phyloP scores from a whole-genome alignment of 2,797 vertebrate species.

The Craterocephalus amniculus region DNA sequence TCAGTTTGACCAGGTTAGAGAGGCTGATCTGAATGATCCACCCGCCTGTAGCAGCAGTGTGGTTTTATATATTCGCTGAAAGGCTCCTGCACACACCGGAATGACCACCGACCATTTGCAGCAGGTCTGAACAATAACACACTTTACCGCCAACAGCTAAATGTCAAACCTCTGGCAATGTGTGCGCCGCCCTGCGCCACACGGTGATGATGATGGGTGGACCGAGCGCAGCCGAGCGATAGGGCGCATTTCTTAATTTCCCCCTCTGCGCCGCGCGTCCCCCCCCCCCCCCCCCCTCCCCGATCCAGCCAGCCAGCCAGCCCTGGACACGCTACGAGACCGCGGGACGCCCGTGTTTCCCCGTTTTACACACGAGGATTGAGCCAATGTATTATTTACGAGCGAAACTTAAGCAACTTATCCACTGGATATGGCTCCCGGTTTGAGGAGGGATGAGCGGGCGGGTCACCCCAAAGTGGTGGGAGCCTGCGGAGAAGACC shows the following conservation, averaged over 20 bases:
- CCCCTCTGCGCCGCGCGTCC: conserved; percentile 57
- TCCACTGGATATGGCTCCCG: conserved; percentile 84
- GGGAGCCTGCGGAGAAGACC: conserved; percentile 56
- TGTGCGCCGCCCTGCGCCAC: conserved; percentile 73
- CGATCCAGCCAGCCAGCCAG: conserved; percentile 49
- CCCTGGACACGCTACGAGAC: conserved; percentile 72
- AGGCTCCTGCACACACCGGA: background rate
- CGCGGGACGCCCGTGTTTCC: conserved; percentile 56
- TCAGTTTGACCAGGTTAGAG: conserved; percentile 29
- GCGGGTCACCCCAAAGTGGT: conserved; percentile 61
- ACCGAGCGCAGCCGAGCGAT: conserved; percentile 66
- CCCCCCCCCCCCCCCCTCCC: background rate
- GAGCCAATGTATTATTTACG: conserved; percentile 85
- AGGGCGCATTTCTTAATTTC: conserved; percentile 68
- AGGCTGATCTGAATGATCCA: background rate
- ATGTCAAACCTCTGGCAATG: conserved; percentile 58
- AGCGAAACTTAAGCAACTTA: conserved; percentile 77
- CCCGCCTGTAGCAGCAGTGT: background rate
- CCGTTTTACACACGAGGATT: conserved; percentile 62
- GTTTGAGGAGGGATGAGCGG: conserved; percentile 74
- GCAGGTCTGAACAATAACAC: conserved; percentile 6
- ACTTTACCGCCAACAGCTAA: conserved; percentile 30
- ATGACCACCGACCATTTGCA: background rate
- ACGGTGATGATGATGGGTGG: conserved; percentile 75
- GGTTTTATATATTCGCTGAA: background rate